Percentiles rank a stretch among this genome's conserved stretches.
These are phyloP conservation scores for Meriones psammophilus DNA, from an alignment of 2,797 vertebrate species.

Conservation along the genomic window DNA sequence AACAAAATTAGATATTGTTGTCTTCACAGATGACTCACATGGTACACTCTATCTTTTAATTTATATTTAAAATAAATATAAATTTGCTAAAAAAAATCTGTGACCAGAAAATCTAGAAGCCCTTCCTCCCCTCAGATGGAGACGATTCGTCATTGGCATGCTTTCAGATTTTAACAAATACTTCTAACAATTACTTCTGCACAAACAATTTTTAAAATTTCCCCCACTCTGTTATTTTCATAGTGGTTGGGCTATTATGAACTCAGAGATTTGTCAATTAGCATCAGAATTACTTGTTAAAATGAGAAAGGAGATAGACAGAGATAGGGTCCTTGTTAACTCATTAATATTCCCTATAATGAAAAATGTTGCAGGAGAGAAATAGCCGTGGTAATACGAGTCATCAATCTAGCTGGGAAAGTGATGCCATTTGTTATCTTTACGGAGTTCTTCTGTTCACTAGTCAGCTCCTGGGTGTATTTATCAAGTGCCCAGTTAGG, in stretches of 20 bases:
- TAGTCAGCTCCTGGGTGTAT: conserved; percentile 40
- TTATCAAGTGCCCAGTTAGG: conserved; percentile 67
- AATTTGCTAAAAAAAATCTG: not conserved
- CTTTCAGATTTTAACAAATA: not conserved
- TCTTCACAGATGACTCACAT: not conserved
- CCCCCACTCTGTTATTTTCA: not conserved
- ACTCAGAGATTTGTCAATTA: conserved; percentile 74
- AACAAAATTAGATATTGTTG: not conserved
- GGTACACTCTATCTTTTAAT: not conserved
- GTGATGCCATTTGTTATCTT: conserved; percentile 76
- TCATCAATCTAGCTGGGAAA: conserved; percentile 72
- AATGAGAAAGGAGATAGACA: conserved; percentile 74
- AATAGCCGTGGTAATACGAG: conserved; percentile 41
- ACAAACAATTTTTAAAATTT: not conserved
- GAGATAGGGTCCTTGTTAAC: conserved; percentile 78
- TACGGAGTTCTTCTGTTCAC: conserved; percentile 53
- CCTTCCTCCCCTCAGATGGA: not conserved
- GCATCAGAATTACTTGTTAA: conserved; percentile 73
- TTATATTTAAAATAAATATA: conserved; percentile 9
- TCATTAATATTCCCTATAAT: conserved; percentile 78
- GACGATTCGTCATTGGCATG: not conserved
- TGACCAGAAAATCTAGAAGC: not conserved
- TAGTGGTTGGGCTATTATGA: conserved; percentile 30
- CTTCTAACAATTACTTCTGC: not conserved
- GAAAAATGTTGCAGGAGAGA: conserved; percentile 73